phyloP scores from a whole-genome alignment of 2,888 invertebrate genomes.

The Drosophila paucipuncta region DNA sequence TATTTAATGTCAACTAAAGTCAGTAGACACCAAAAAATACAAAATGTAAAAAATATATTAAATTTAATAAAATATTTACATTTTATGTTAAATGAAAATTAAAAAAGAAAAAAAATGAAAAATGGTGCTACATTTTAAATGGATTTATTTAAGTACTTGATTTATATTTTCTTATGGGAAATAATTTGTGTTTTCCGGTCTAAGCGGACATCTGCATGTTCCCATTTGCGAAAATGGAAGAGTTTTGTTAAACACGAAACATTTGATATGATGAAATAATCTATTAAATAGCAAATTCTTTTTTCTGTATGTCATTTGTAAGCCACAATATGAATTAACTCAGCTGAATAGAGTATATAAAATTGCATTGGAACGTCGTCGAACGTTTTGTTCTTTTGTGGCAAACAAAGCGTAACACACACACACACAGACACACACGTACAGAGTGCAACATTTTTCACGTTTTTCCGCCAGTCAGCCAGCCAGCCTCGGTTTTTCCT shows the following conservation, averaged over 20 bases:
- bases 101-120: too few species aligned
- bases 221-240: neutral
- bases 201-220: too few species aligned
- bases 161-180: neutral
- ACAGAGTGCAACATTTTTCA: conserved; percentile 66
- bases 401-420: conserved; percentile 72
- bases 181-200: too few species aligned
- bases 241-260: neutral
- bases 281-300: neutral
- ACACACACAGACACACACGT: conserved; percentile 15
- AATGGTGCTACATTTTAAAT: neutral
- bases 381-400: conserved; percentile 74
- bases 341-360: conserved; percentile 1
- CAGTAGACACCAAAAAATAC: neutral
- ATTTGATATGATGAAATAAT: neutral
- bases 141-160: neutral
- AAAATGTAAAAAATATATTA: neutral
- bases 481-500: conserved; percentile 40
- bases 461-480: conserved; percentile 68
- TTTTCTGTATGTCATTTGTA: neutral
- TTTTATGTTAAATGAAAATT: too few species aligned
- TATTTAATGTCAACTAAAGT: neutral
- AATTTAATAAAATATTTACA: neutral
- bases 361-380: conserved; percentile 31
- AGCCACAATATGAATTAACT: neutral